Base-by-base conservation (phyloP, 2,888 invertebrate species). In the Pachliopta kotzebuea region DNA sequence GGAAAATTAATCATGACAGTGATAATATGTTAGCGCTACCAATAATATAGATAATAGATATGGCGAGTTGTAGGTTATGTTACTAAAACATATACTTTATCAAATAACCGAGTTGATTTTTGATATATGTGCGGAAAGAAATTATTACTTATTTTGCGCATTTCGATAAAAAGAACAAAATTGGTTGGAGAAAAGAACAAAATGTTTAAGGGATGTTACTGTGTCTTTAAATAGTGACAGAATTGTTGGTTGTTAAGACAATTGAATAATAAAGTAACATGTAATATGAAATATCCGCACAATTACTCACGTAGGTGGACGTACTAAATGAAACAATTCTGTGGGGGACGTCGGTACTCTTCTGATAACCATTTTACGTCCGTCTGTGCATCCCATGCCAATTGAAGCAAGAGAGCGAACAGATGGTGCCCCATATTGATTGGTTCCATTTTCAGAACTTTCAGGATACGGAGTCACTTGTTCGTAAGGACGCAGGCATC, bases 381-480 rank as follows among this genome's bases (percentile, higher is more conserved):
- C 97, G 86, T 97, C 97, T 53, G 97, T 97, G 69, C 96, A 97
- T 42, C 97, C 97, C 94, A 97, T 95, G 60, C 96, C 96, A 73
- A 97, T 96, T 60, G 96, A 96, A 64, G 96, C 96, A 74, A 96
- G 93, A 56, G 96, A 96, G 70, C 96, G 92, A 69, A 96, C 94
- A 42, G 96, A 96, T 42, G 94, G 94, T 56, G 94, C 95, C 68
- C 84, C 85, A 88, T 96, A 96, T 69, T 93, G 91, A 74, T 93
- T 93, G 53, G 89, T 88, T 70, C 93, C 92, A 69, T 90, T 91
- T 71, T 96, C 96, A 63, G 93, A 92, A 76, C 94, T 94, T 67
- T 94, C 92, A 42, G 92, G 91, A 75, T 85, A 85, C 68, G 81
- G 76, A 70, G 89, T 83, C 73, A 86, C 90, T 80, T 85, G 91